phyloP scores from a whole-genome alignment of 2,888 invertebrate genomes.

The Plagiodera versicolora region DNA sequence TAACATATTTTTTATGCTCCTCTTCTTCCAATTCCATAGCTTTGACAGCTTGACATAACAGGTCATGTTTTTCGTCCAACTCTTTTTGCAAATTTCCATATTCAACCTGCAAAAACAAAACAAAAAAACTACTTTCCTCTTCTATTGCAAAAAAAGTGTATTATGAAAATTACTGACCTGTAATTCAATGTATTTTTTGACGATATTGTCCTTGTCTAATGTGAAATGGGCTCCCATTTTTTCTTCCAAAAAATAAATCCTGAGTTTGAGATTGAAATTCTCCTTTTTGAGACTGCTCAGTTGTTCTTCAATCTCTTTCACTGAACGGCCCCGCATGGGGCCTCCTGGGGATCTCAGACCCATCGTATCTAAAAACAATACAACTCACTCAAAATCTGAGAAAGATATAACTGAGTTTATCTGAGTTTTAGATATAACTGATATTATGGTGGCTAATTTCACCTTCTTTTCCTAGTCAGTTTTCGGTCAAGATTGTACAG shows the following conservation, averaged over 20 bases:
- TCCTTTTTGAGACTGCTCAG: constrained; percentile 81
- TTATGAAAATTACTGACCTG: constrained; percentile 55
- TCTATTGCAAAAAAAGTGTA: background rate
- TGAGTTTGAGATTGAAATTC: constrained; percentile 88
- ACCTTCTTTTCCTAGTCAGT: too few species aligned
- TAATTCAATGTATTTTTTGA: constrained; percentile 69
- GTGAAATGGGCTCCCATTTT: constrained; percentile 68
- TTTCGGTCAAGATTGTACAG: too few species aligned
- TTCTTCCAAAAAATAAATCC: constrained; percentile 90
- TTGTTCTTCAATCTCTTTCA: constrained; percentile 90
- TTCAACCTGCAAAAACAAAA: constrained; percentile 63
- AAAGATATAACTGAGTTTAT: too few species aligned
- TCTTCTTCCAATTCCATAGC: constrained; percentile 76
- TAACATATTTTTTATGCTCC: constrained; percentile 59
- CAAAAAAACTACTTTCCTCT: background rate
- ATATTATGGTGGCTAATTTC: too few species aligned
- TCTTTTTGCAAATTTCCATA: constrained; percentile 76
- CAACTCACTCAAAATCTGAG: background rate
- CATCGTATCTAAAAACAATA: constrained; percentile 40
- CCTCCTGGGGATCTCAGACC: constrained; percentile 46
- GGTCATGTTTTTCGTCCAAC: constrained; percentile 78
- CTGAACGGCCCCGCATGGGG: constrained; percentile 60
- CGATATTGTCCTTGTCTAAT: constrained; percentile 66
- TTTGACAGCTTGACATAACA: constrained; percentile 82
- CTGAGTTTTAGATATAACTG: too few species aligned